Evolutionary conservation across 1,140 invertebrate species (phyloP).

Genomic region (Heliconius eleuchia): DNA sequence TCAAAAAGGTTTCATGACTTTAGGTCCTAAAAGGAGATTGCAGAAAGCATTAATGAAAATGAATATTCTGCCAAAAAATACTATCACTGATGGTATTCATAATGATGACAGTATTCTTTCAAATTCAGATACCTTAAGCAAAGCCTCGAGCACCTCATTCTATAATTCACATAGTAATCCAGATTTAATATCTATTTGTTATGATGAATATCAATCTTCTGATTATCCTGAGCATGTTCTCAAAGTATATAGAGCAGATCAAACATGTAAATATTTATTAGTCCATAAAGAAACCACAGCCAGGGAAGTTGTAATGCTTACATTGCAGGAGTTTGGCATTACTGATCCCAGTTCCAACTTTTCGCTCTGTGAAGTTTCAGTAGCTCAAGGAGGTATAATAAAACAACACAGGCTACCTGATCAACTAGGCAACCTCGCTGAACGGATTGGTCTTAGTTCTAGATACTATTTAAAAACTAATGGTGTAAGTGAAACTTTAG

Average conservation of each 20-base stretch:
- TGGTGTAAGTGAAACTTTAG: slow-evolving; percentile 94
- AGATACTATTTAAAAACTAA: slow-evolving; percentile 99
- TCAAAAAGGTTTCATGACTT: slow-evolving; percentile 93
- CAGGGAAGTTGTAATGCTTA: slow-evolving; percentile 98
- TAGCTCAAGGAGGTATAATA: slow-evolving; percentile 95
- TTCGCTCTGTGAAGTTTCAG: slow-evolving; percentile 97
- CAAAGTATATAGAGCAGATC: slow-evolving; percentile 98
- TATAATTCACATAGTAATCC: slow-evolving; percentile 96
- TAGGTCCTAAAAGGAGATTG: slow-evolving; percentile 91
- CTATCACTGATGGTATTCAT: slow-evolving; percentile 85
- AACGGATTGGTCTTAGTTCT: slow-evolving; percentile 93
- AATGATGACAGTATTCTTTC: slow-evolving; percentile 82
- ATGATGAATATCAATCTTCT: slow-evolving; percentile 87
- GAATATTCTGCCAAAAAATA: slow-evolving; percentile 94
- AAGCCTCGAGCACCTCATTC: slow-evolving; percentile 79
- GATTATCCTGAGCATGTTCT: slow-evolving; percentile 98
- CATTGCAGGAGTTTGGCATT: slow-evolving; percentile 97
- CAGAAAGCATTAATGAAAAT: slow-evolving; percentile 95
- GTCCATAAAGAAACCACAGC: slow-evolving; percentile 99
- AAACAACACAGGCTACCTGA: slow-evolving; percentile 98
- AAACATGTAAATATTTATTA: slow-evolving; percentile 98
- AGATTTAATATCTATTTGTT: slow-evolving; percentile 91
- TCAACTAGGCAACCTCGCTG: slow-evolving; percentile 96
- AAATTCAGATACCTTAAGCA: slow-evolving; percentile 75
- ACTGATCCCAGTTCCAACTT: slow-evolving; percentile 96